Base-by-base conservation (phyloP, 1,140 invertebrate genomes). In the Drosophila orosa region DNA sequence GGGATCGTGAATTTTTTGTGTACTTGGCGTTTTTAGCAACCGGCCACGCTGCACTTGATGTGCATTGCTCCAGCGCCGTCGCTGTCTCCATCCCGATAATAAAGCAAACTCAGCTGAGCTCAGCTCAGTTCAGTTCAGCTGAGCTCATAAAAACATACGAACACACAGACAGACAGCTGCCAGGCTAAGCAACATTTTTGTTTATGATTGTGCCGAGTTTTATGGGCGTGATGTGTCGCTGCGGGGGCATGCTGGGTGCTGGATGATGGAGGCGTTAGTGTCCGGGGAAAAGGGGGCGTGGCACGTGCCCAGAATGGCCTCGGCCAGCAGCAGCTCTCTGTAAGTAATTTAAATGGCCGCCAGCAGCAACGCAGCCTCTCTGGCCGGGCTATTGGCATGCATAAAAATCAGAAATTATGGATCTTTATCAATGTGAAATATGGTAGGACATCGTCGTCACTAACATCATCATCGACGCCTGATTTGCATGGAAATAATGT, bases 281-380 rank as follows among this genome's bases (percentile, higher is more conserved):
- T 24, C n/a, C 12, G 37, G 37, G 55, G 63, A 63, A 67, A 12
- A n/a, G 19, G 25, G 40, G 57, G 39, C 15, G 66, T 40, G 42
- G 69, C 71, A 80, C 72, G 63, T 75, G 71, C 54, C 55, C 31
- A 10, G 52, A 54, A 56, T 65, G 31, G 60, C 48, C 68, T 29
- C 37, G 39, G 31, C 62, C 45, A 31, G 54, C n/a, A 29, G 52
- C 37, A 45, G 56, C 29, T 35, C 55, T 29, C 55, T 27, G 22
- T 29, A 73, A 84, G 71, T 76, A 76, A 84, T 80, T 86, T 84
- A 80, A 85, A 81, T 76, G 80, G 56, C 40, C 33, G 59, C 33
- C 60, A 35, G 59, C 55, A 69, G 47, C 39, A 57, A 35, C 8
- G 27, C 39, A 50, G n/a, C 13, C 50, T 54, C 31, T 22, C 31